A percentile compares a stretch with the other conserved stretches of the same genome.
These are phyloP conservation scores for Rhagoletis pomonella DNA, from an alignment of 1,140 invertebrate species.

Conservation along the genomic window DNA sequence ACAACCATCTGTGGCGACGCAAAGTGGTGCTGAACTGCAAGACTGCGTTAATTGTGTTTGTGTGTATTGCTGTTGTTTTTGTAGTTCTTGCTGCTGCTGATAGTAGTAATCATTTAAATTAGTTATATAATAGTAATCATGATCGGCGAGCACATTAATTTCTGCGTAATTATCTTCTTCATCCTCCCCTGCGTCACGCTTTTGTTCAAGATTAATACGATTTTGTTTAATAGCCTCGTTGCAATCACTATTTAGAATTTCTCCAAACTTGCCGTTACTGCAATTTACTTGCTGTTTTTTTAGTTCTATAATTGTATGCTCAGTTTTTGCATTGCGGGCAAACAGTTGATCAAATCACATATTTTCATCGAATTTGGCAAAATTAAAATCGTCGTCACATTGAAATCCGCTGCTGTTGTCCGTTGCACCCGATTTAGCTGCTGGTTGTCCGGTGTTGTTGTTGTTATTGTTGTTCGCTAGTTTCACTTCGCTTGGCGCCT, in stretches of 20 bases:
- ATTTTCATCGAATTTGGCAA: slow-evolving; percentile 74
- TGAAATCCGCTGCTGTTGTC: slow-evolving; percentile 63
- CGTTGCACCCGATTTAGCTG: slow-evolving; percentile 49
- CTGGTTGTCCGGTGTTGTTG: slow-evolving; percentile 43
- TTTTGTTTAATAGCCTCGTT: not conserved
- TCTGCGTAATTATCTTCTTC: slow-evolving; percentile 67
- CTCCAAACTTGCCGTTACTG: not conserved
- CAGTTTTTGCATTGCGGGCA: slow-evolving; percentile 53
- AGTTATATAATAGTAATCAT: slow-evolving; percentile 67
- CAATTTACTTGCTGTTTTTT: not conserved
- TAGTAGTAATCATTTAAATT: slow-evolving; percentile 71
- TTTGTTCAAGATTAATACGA: not conserved
- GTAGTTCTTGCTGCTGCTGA: slow-evolving; percentile 62
- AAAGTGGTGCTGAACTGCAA: slow-evolving; percentile 54
- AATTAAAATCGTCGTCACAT: slow-evolving; percentile 72
- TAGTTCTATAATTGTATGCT: not conserved
- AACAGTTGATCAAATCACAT: slow-evolving; percentile 74
- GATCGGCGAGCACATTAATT: slow-evolving; percentile 69
- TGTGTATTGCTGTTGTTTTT: slow-evolving; percentile 58
- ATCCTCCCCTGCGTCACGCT: slow-evolving; percentile 20
- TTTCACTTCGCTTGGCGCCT: slow-evolving; percentile 65
- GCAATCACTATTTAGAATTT: not conserved
- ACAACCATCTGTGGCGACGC: no score
- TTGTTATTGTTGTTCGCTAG: slow-evolving; percentile 13
- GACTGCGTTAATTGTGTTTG: slow-evolving; percentile 43